Evolutionary conservation across 2,888 invertebrate genomes (phyloP).

Genomic region (Eucera pruinosa): DNA sequence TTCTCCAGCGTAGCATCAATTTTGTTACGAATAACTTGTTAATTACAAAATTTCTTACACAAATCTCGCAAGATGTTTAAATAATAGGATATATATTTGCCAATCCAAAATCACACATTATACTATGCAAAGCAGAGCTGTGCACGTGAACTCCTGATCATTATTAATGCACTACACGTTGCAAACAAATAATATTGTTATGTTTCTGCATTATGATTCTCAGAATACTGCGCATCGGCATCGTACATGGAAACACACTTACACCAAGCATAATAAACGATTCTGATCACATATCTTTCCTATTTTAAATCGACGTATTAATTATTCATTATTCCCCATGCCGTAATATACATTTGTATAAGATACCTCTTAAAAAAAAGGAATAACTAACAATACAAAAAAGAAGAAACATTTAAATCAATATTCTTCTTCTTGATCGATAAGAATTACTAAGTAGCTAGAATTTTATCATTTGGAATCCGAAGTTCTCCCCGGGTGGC

Average conservation of each 20-base stretch:
- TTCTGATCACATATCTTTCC: background rate
- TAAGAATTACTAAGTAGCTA: background rate
- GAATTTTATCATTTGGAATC: constrained; percentile 4
- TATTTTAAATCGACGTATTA: background rate
- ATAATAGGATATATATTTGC: background rate
- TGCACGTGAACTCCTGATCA: background rate
- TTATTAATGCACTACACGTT: background rate
- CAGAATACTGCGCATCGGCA: background rate
- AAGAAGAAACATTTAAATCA: background rate
- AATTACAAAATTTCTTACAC: background rate
- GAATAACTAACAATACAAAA: too few species aligned
- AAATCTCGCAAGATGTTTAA: background rate
- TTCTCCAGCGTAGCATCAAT: constrained; percentile 11
- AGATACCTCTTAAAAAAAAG: too few species aligned
- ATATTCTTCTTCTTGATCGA: background rate
- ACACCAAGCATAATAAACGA: background rate
- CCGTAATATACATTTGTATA: too few species aligned
- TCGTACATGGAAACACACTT: background rate
- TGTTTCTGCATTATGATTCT: background rate
- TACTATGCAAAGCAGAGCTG: background rate
- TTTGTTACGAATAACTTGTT: constrained; percentile 7
- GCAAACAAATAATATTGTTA: constrained; percentile 5
- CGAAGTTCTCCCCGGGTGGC: background rate
- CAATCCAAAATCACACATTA: background rate
- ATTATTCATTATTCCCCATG: background rate